Percentiles rank a stretch among this genome's conserved stretches.
Conservation (phyloP, 2,797 vertebrate species). For the Leuciscus waleckii region DNA sequence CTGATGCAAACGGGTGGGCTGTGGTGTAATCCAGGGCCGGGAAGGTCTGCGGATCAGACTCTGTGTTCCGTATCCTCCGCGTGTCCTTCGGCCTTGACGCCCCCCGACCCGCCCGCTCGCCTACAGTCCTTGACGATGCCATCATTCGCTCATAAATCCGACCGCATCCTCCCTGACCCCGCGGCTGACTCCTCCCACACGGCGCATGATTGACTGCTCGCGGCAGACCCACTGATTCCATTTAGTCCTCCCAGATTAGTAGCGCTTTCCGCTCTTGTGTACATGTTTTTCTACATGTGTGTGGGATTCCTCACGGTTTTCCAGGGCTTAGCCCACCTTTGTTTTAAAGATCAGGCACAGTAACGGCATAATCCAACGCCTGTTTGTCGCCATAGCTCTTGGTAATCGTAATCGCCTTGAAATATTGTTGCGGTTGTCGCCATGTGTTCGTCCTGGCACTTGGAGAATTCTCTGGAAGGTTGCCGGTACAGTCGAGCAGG, state of each 20-base stretch:
- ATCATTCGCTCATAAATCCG: slow-evolving; percentile 54
- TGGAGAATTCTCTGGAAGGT: slow-evolving; percentile 42
- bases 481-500: slow-evolving; percentile 38
- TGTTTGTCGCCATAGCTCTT: slow-evolving; percentile 8
- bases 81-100: slow-evolving; percentile 37
- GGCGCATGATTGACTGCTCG: slow-evolving; percentile 12
- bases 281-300: not conserved
- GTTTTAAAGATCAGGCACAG: slow-evolving; percentile 43
- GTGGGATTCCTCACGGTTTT: slow-evolving; percentile 50
- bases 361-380: slow-evolving; percentile 35
- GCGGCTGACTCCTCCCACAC: slow-evolving; percentile 35
- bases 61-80: slow-evolving; percentile 15
- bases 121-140: slow-evolving; percentile 42
- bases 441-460: slow-evolving; percentile 49
- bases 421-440: slow-evolving; percentile 49
- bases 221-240: slow-evolving; percentile 24
- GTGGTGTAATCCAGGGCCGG: slow-evolving; percentile 46
- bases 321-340: slow-evolving; percentile 60
- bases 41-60: slow-evolving; percentile 46
- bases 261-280: not conserved
- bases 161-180: slow-evolving; percentile 46
- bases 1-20: slow-evolving; percentile 53
- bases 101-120: slow-evolving; percentile 27
- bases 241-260: slow-evolving; percentile 29
- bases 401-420: slow-evolving; percentile 51